Conservation (phyloP, 1,140 invertebrate genomes). For the Archegozetes longisetosus region DNA sequence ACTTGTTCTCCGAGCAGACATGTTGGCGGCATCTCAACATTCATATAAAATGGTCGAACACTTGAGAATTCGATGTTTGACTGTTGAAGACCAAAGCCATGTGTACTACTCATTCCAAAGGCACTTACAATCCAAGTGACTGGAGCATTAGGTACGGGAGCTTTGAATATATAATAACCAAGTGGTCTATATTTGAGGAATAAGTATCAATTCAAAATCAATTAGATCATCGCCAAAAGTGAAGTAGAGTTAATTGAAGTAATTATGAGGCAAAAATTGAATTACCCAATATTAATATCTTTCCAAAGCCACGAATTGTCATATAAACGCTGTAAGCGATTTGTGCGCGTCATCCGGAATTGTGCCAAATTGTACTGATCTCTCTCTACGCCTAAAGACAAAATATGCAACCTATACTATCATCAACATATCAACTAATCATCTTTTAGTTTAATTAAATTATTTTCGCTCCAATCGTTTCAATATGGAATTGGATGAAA, state of each 20-base stretch:
- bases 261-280: too few species aligned
- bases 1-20: conserved; percentile 83
- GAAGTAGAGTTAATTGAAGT: conserved; percentile 11
- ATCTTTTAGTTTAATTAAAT: neutral
- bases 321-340: conserved; percentile 68
- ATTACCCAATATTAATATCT: conserved; percentile 73
- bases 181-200: conserved; percentile 38
- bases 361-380: conserved; percentile 14
- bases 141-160: conserved; percentile 64
- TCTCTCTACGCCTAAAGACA: conserved; percentile 9
- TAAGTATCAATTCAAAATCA: conserved; percentile 2
- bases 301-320: conserved; percentile 89
- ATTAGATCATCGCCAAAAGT: neutral
- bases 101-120: conserved; percentile 66
- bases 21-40: conserved; percentile 70
- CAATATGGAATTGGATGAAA: too few species aligned
- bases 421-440: neutral
- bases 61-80: conserved; percentile 62
- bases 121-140: conserved; percentile 84
- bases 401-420: neutral
- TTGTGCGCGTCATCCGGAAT: conserved; percentile 58
- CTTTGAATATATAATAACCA: conserved; percentile 63
- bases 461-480: too few species aligned
- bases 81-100: conserved; percentile 68
- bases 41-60: conserved; percentile 79